Percentiles rank a stretch among this genome's conserved stretches.
These are phyloP conservation scores for Luscinia luscinia DNA, from an alignment of 2,797 vertebrate genomes.

Conservation along the genomic window DNA sequence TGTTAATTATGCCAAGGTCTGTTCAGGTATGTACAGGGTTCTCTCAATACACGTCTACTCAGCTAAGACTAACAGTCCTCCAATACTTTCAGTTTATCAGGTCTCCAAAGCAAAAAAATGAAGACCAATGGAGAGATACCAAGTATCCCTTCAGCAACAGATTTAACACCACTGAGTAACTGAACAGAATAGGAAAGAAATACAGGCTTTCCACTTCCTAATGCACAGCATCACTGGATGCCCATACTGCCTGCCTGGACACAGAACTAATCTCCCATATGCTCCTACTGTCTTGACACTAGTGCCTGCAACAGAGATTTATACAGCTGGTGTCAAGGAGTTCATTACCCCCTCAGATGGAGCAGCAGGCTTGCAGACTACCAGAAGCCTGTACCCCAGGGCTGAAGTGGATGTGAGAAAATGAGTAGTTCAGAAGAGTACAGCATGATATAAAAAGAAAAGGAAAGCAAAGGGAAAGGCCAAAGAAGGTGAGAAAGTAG, in stretches of 20 bases:
- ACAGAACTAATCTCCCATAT: background rate
- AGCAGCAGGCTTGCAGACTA: background rate
- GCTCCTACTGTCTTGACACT: background rate
- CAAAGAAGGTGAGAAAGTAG: background rate
- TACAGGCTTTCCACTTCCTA: background rate
- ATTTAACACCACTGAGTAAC: slow-evolving; percentile 23
- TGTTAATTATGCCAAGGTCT: slow-evolving; percentile 52
- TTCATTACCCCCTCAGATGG: slow-evolving; percentile 11
- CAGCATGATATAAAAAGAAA: background rate
- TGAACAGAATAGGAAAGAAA: background rate
- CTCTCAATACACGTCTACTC: background rate
- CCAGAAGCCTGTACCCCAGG: background rate
- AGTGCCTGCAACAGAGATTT: background rate
- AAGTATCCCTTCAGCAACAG: background rate
- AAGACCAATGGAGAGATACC: slow-evolving; percentile 10
- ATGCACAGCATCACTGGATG: background rate
- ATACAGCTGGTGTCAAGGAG: background rate
- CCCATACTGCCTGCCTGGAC: background rate
- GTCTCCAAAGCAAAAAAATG: slow-evolving; percentile 30
- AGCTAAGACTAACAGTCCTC: background rate
- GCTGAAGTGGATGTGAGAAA: background rate
- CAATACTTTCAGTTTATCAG: slow-evolving; percentile 16
- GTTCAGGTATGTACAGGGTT: slow-evolving; percentile 21
- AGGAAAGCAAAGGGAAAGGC: background rate
- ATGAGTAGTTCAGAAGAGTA: background rate